Conservation (phyloP, 2,888 invertebrate genomes). For the Anoplius nigerrimus region DNA sequence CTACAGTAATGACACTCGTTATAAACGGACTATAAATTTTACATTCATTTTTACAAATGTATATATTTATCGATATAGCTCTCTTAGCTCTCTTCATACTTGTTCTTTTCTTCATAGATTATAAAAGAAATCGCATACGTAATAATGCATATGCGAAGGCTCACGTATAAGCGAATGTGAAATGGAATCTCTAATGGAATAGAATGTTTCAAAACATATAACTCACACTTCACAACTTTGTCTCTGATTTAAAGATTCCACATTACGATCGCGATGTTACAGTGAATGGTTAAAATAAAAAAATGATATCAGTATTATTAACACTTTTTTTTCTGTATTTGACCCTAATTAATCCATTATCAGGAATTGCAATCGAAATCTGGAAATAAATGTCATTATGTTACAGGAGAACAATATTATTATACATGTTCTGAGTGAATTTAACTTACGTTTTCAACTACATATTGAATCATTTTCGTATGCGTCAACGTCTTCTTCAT, state of each 20-base stretch:
- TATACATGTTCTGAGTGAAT: not conserved
- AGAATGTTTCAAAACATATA: no score
- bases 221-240: no score
- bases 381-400: not conserved
- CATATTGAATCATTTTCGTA: slow-evolving; percentile 43
- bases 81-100: not conserved
- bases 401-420: not conserved
- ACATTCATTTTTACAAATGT: slow-evolving; percentile 5
- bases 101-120: not conserved
- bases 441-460: slow-evolving; percentile 36
- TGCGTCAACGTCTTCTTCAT: not conserved
- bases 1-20: not conserved
- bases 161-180: not conserved
- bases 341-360: not conserved
- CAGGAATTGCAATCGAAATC: not conserved
- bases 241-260: not conserved
- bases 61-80: not conserved
- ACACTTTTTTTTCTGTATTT: not conserved
- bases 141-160: not conserved
- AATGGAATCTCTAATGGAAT: not conserved
- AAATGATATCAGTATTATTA: not conserved
- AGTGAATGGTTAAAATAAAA: no score
- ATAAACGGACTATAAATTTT: not conserved
- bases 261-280: no score
- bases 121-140: not conserved